A percentile compares a stretch with the other conserved stretches of the same genome.
Conservation (phyloP, 2,797 vertebrate species). For the Furcifer pardalis region DNA sequence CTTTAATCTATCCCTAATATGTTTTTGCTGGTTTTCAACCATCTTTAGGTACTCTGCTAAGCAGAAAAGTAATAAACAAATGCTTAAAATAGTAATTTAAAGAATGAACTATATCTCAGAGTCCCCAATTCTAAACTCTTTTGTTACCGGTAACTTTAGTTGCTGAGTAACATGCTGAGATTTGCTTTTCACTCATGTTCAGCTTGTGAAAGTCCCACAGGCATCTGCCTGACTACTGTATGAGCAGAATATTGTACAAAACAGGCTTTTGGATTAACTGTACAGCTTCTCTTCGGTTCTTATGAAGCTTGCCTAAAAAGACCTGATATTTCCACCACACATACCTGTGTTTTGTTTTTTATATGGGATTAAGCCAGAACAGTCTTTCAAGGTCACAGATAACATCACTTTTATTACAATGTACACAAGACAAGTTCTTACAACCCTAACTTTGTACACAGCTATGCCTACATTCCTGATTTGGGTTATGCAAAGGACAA, state of each 20-base stretch:
- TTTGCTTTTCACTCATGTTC: neutral
- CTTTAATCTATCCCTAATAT: too few species aligned
- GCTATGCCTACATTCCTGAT: constrained; percentile 23
- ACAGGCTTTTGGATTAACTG: too few species aligned
- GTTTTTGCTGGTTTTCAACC: too few species aligned
- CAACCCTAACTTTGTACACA: neutral
- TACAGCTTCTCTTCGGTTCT: neutral
- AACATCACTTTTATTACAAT: constrained; percentile 13
- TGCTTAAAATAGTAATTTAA: neutral
- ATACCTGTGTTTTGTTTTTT: neutral
- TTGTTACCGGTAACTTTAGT: neutral
- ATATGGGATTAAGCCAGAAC: neutral
- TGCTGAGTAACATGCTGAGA: neutral
- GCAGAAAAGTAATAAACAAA: too few species aligned
- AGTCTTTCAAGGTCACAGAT: constrained; percentile 16
- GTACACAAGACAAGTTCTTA: constrained; percentile 8
- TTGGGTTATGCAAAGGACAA: neutral
- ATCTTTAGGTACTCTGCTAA: too few species aligned
- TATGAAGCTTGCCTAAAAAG: neutral
- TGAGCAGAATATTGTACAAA: neutral
- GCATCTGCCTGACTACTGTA: neutral
- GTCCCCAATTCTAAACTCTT: neutral
- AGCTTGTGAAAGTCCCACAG: neutral
- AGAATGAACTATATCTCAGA: neutral
- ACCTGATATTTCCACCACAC: neutral